Conservation (phyloP, 2,888 invertebrate genomes). For the Reticulitermes lucifugus region DNA sequence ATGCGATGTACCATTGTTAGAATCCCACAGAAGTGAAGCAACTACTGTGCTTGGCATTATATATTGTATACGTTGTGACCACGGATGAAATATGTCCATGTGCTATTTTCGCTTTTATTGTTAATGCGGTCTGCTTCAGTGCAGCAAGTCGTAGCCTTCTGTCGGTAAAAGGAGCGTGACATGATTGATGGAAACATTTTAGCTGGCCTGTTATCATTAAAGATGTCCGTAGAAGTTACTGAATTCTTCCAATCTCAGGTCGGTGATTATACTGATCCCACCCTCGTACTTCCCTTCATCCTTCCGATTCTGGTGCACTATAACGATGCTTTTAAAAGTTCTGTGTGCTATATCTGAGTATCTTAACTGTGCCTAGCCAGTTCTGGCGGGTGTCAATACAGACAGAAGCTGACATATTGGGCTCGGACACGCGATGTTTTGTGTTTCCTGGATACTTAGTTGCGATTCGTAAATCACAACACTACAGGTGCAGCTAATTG, state of each 20-base stretch:
- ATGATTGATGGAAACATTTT: constrained; percentile 29
- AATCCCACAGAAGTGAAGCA: too few relatives aligned
- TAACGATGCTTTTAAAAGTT: constrained; percentile 15
- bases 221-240: neutral
- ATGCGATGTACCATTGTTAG: too few relatives aligned
- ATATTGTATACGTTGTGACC: neutral
- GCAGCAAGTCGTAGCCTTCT: neutral
- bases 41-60: too few relatives aligned
- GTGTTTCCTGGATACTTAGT: constrained; percentile 14
- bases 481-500: neutral
- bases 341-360: neutral
- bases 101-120: neutral
- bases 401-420: constrained; percentile 7
- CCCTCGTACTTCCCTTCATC: neutral
- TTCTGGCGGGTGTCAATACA: constrained; percentile 9
- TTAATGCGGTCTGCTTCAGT: neutral
- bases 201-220: constrained; percentile 12
- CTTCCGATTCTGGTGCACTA: neutral
- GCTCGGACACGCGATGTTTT: neutral
- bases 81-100: neutral
- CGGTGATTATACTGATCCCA: constrained; percentile 15
- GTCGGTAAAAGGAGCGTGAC: neutral
- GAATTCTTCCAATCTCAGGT: constrained; percentile 22
- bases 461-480: constrained; percentile 27
- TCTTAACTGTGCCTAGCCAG: neutral